Percentiles rank a stretch among this genome's conserved stretches.
Evolutionary conservation across 2,113 vertebrate species (phyloP).

Genomic region (Silurus asotus): DNA sequence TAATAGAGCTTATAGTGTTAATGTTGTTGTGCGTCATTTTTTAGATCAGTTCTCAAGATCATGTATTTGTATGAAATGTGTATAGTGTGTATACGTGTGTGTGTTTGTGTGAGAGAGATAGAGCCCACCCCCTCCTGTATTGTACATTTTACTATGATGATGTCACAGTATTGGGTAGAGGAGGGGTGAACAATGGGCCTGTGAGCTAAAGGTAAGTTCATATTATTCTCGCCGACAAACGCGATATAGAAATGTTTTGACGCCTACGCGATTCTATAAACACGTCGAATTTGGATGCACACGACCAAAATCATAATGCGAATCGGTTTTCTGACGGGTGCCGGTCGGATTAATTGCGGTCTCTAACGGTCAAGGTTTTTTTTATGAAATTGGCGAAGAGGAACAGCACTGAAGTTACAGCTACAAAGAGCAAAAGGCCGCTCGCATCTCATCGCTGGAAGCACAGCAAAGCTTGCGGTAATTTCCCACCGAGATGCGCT

Average conservation of each 20-base stretch:
- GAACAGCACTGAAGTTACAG: slow-evolving; percentile 55
- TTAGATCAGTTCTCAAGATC: background rate
- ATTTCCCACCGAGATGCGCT: background rate
- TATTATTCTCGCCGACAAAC: slow-evolving; percentile 81
- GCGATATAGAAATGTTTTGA: slow-evolving; percentile 69
- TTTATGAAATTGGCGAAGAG: slow-evolving; percentile 43
- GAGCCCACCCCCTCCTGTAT: slow-evolving; percentile 71
- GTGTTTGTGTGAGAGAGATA: slow-evolving; percentile 36
- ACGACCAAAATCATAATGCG: slow-evolving; percentile 17
- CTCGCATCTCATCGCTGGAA: slow-evolving; percentile 38
- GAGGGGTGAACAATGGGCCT: slow-evolving; percentile 85
- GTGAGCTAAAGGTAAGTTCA: slow-evolving; percentile 88
- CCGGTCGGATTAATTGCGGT: slow-evolving; percentile 42
- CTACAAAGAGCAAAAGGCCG: slow-evolving; percentile 57
- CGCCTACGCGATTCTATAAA: slow-evolving; percentile 50
- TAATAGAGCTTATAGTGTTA: background rate
- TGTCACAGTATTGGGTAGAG: slow-evolving; percentile 85
- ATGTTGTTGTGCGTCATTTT: background rate
- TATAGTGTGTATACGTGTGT: background rate
- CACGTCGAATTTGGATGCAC: slow-evolving; percentile 24
- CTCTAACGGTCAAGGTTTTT: slow-evolving; percentile 42
- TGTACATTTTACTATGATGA: slow-evolving; percentile 89
- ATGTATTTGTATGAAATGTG: slow-evolving; percentile 23
- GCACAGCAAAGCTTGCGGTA: slow-evolving; percentile 47
- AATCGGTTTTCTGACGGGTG: slow-evolving; percentile 32